These are phyloP conservation scores for Dicyrtoma fusca DNA, from an alignment of 2,888 invertebrate genomes.

Conservation along the genomic window DNA sequence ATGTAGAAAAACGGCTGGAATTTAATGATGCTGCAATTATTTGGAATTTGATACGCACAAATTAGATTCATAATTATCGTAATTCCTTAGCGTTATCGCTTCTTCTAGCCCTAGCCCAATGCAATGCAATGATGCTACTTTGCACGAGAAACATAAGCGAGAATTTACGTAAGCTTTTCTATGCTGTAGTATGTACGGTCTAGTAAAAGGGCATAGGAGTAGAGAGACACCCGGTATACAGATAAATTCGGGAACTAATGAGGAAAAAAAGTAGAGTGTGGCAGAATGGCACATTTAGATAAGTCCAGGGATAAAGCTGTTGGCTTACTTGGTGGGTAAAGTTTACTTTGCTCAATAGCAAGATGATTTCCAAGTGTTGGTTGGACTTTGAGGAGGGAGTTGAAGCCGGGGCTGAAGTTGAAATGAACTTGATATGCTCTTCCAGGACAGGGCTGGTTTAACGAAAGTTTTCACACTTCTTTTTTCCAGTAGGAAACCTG, in stretches of 20 bases:
- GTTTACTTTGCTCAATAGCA: neutral
- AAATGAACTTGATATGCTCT: neutral
- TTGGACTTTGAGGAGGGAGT: no score
- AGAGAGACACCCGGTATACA: neutral
- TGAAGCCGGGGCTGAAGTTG: neutral
- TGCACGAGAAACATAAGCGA: no score
- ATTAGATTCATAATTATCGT: no score
- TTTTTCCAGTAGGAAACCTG: no score
- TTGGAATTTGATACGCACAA: no score
- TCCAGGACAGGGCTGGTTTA: neutral
- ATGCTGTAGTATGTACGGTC: neutral
- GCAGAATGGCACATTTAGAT: constrained; percentile 11
- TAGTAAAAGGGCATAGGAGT: constrained; percentile 1
- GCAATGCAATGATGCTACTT: no score
- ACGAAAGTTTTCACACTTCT: no score
- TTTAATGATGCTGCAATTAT: no score
- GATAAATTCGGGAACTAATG: constrained; percentile 8
- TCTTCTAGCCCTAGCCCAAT: no score
- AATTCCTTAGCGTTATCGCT: no score
- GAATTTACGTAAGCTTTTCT: no score
- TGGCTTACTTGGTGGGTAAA: neutral
- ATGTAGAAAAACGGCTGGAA: no score
- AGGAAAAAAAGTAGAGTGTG: constrained; percentile 16
- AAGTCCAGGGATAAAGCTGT: neutral
- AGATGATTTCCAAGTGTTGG: constrained; percentile 1